Evolutionary conservation across 2,797 vertebrate genomes (phyloP), one percentile per base, ranked within the genome.

Genomic region (Lindbergichthys nudifrons): DNA sequence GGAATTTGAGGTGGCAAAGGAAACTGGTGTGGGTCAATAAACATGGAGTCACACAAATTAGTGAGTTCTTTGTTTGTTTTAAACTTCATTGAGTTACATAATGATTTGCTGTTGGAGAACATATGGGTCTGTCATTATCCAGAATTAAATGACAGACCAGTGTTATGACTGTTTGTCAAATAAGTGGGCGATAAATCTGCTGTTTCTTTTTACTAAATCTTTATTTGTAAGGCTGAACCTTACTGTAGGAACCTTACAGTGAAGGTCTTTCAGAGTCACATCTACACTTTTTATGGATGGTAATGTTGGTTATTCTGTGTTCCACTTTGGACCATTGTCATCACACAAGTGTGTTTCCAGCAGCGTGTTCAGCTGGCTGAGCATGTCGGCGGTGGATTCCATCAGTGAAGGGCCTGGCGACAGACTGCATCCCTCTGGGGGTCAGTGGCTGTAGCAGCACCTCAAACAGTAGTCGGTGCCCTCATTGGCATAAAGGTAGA

Each of bases 361-460:
- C 3, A 61, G 46, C 41, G 42, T 59, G 53, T 16, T 64, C 1
- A 10, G 60, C 64, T 64, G 13, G 52, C 66, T 70, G 53, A 83
- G 30, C 69, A 39, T 64, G 58, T 82, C 72, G 71, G 73, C 62
- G 32, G 15, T 59, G 61, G 60, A 68, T 70, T 74, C 73, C 73
- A 56, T 79, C 74, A 77, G 77, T 77, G 42, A 80, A 56, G 66
- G 50, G 53, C 46, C 42, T 36, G 57, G n/a, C 3, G 26, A 74
- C 58, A 65, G 59, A 54, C 48, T n/a, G 14, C 59, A 62, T 57
- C 51, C 4, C 63, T 79, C 52, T 10, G 39, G 48, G 65, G 70
- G 67, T 77, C 67, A 43, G 36, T 53, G 12, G 12, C 51, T 63
- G 60, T 23, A 59, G 45, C 43, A 43, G 51, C 43, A 54, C 45